Evolutionary conservation across 1,140 invertebrate species (phyloP).

Genomic region (Drosophila kohkoa): DNA sequence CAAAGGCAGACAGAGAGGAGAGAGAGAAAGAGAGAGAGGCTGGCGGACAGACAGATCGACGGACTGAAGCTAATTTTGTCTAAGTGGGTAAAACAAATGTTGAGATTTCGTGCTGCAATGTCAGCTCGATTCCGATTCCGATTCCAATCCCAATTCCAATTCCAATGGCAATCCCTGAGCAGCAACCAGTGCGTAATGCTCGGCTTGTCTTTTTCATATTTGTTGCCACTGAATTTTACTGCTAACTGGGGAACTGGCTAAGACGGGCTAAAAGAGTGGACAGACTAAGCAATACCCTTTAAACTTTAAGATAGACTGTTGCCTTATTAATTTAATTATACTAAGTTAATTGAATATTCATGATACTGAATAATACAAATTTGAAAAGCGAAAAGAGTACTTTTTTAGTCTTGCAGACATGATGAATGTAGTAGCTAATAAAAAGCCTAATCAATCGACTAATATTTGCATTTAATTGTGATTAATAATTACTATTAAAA

Average conservation of each 20-base stretch:
- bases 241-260: constrained; percentile 29
- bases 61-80: constrained; percentile 67
- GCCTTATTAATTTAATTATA: no score
- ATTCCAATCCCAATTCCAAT: constrained; percentile 51
- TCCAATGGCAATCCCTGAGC: constrained; percentile 25
- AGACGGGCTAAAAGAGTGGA: constrained; percentile 11
- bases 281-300: constrained; percentile 9
- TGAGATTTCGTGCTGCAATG: constrained; percentile 65
- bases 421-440: no score
- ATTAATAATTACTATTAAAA: not conserved
- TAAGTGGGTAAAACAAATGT: constrained; percentile 76
- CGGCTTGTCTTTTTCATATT: constrained; percentile 68
- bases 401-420: no score
- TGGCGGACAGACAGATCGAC: not conserved
- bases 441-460: no score
- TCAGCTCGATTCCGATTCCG: constrained; percentile 45
- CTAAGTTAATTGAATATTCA: no score
- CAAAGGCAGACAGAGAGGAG: not conserved
- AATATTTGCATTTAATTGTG: no score
- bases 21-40: not conserved
- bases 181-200: constrained; percentile 35
- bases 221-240: constrained; percentile 50
- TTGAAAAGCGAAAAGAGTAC: no score
- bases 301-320: no score
- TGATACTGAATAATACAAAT: no score